phyloP scores from a whole-genome alignment of 2,113 vertebrate species.

The Asarcornis scutulata region DNA sequence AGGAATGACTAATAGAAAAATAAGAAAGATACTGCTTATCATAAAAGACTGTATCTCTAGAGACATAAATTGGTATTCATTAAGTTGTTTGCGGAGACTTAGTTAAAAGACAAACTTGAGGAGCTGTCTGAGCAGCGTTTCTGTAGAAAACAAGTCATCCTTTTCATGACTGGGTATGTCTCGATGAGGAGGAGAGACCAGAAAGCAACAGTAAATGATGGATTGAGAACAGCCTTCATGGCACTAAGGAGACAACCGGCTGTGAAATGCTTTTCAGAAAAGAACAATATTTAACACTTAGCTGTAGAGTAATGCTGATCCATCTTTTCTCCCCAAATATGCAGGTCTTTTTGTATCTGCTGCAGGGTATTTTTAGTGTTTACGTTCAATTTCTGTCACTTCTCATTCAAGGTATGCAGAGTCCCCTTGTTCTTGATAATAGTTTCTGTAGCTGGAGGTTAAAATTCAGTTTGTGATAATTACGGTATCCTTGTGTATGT shows the following conservation, averaged over 20 bases:
- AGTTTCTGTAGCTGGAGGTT: not conserved
- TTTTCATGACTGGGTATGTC: not conserved
- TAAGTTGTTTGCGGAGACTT: slow-evolving; percentile 57
- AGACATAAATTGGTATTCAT: slow-evolving; percentile 49
- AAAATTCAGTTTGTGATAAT: not conserved
- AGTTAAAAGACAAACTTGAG: slow-evolving; percentile 10
- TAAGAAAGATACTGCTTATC: slow-evolving; percentile 18
- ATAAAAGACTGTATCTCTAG: slow-evolving; percentile 16
- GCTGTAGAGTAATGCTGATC: not conserved
- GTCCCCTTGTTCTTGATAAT: not conserved
- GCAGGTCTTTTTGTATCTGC: not conserved
- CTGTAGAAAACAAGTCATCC: slow-evolving; percentile 20
- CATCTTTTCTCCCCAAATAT: not conserved
- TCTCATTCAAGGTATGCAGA: not conserved
- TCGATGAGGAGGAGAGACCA: not conserved
- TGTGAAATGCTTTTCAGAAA: slow-evolving; percentile 22
- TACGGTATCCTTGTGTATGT: not conserved
- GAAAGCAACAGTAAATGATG: slow-evolving; percentile 11
- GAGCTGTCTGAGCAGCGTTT: slow-evolving; percentile 42
- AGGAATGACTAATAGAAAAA: slow-evolving; percentile 43
- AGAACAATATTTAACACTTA: not conserved
- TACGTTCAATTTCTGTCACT: not conserved
- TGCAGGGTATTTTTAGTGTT: not conserved
- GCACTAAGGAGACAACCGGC: not conserved
- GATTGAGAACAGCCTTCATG: slow-evolving; percentile 22